Evolutionary conservation across 2,797 vertebrate species (phyloP).

Genomic region (Pyrocephalus nanus): DNA sequence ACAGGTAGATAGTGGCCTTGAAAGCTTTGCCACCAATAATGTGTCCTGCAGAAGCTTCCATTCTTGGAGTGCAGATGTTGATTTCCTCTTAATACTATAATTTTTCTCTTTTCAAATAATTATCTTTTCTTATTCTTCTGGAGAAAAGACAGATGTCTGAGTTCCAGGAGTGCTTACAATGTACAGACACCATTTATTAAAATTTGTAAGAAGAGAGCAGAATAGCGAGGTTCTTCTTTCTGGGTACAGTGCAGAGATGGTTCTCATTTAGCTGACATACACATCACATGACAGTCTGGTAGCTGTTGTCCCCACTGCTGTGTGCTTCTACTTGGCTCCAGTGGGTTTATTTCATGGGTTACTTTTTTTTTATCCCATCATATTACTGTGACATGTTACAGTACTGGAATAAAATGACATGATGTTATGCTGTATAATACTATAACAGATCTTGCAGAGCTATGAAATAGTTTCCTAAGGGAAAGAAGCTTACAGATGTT

Average conservation of each 20-base stretch:
- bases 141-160: not conserved
- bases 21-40: not conserved
- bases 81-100: not conserved
- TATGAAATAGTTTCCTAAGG: not conserved
- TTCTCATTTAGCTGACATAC: not conserved
- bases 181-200: not conserved
- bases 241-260: not conserved
- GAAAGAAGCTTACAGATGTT: not conserved
- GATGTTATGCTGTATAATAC: not conserved
- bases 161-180: not conserved
- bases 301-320: not conserved
- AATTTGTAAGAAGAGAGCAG: not conserved
- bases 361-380: not conserved
- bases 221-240: not conserved
- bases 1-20: not conserved
- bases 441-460: not conserved
- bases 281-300: not conserved
- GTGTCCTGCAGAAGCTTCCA: not conserved
- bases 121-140: not conserved
- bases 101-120: not conserved
- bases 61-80: not conserved
- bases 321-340: not conserved
- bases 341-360: not conserved
- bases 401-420: not conserved
- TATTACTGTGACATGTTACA: slow-evolving; percentile 15